phyloP scores from a whole-genome alignment of 1,140 invertebrate genomes.

The Drosophila littoralis region DNA sequence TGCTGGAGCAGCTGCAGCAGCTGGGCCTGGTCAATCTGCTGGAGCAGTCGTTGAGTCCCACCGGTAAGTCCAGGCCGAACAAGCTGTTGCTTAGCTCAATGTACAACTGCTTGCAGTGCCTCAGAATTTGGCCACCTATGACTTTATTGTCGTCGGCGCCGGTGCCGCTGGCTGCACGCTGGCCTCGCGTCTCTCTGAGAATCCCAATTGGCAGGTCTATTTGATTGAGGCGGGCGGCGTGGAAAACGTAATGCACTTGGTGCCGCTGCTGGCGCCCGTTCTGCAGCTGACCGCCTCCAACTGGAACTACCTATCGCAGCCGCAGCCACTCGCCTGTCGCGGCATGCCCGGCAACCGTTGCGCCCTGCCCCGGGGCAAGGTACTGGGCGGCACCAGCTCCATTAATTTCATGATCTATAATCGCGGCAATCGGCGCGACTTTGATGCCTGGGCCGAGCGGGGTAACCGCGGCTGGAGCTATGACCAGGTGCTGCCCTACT shows the following conservation, averaged over 20 bases:
- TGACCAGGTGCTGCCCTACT: slow-evolving; percentile 89
- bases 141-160: slow-evolving; percentile 94
- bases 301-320: slow-evolving; percentile 89
- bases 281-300: slow-evolving; percentile 86
- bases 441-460: slow-evolving; percentile 89
- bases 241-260: slow-evolving; percentile 88
- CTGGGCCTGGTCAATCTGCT: slow-evolving; percentile 63
- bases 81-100: neutral
- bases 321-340: slow-evolving; percentile 87
- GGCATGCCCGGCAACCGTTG: slow-evolving; percentile 86
- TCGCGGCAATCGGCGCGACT: slow-evolving; percentile 91
- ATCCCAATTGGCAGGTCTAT: slow-evolving; percentile 85
- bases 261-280: slow-evolving; percentile 87
- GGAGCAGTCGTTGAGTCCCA: slow-evolving; percentile 50
- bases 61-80: slow-evolving; percentile 32
- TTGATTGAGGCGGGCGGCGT: slow-evolving; percentile 89
- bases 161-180: slow-evolving; percentile 93
- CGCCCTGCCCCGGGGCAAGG: slow-evolving; percentile 87
- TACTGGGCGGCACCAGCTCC: slow-evolving; percentile 90
- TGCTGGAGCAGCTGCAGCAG: slow-evolving; percentile 56
- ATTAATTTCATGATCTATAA: slow-evolving; percentile 96
- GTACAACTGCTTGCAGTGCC: slow-evolving; percentile 47
- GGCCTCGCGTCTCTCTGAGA: slow-evolving; percentile 89
- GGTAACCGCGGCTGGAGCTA: slow-evolving; percentile 91
- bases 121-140: slow-evolving; percentile 85